Evolutionary conservation across 2,888 invertebrate species (phyloP).

Genomic region (Dromius quadrimaculatus): DNA sequence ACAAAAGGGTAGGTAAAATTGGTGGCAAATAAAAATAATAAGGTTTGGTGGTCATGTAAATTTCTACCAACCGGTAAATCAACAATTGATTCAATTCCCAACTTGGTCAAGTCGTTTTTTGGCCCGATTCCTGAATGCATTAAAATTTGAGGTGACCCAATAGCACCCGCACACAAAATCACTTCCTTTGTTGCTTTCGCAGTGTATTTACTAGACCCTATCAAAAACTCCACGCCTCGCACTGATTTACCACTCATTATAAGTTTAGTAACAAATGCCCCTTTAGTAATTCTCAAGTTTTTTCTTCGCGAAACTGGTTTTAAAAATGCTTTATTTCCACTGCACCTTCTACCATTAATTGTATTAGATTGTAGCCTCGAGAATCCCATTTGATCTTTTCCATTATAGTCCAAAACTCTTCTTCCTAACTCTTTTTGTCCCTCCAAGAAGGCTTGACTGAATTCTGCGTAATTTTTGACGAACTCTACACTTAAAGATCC

Average conservation of each 20-base stretch:
- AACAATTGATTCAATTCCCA: background rate
- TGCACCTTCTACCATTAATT: constrained; percentile 71
- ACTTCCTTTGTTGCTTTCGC: constrained; percentile 16
- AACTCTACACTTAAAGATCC: constrained; percentile 63
- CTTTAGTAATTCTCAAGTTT: constrained; percentile 75
- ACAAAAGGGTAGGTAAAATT: constrained; percentile 1
- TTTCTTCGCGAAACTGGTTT: constrained; percentile 69
- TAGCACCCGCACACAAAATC: constrained; percentile 37
- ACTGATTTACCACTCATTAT: constrained; percentile 74
- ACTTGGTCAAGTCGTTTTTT: constrained; percentile 11
- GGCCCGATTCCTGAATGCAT: constrained; percentile 38
- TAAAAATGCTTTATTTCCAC: constrained; percentile 73
- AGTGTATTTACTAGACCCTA: constrained; percentile 65
- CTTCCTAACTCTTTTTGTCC: constrained; percentile 74
- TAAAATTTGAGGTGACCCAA: constrained; percentile 18
- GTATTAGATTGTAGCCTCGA: constrained; percentile 73
- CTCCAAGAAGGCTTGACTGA: constrained; percentile 69
- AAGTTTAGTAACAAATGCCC: constrained; percentile 73
- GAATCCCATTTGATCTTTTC: constrained; percentile 71
- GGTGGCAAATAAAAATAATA: background rate
- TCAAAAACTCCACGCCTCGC: constrained; percentile 73
- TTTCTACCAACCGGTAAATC: constrained; percentile 41
- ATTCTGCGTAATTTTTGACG: constrained; percentile 63
- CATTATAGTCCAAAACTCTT: constrained; percentile 74
- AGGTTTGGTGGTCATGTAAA: constrained; percentile 19